Evolutionary conservation across 2,113 vertebrate species (phyloP).

Genomic region (Plecturocebus donacophilus): DNA sequence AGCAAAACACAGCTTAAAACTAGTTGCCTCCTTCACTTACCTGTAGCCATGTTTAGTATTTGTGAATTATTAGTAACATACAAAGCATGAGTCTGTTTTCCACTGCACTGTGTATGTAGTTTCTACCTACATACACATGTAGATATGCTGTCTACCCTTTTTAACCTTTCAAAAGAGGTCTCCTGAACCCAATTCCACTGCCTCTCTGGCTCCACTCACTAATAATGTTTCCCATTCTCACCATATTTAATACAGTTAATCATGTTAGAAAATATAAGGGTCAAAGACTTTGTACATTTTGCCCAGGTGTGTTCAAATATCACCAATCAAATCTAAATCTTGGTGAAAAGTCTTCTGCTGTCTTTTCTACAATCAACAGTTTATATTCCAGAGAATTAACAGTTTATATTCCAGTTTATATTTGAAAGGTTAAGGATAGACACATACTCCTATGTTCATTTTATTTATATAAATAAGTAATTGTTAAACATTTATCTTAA

Average conservation of each 20-base stretch:
- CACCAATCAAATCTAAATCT: background rate
- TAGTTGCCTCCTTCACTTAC: background rate
- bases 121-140: background rate
- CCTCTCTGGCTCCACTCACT: background rate
- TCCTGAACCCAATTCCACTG: background rate
- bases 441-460: background rate
- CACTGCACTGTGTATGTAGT: background rate
- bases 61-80: background rate
- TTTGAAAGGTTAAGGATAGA: too few species aligned
- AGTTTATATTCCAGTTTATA: too few species aligned
- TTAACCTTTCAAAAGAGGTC: background rate
- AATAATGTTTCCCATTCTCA: background rate
- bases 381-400: constrained; percentile 86
- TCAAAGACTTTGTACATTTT: background rate
- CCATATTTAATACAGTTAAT: background rate
- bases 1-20: background rate
- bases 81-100: background rate
- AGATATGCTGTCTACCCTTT: background rate
- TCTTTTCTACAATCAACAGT: constrained; percentile 89
- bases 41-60: background rate
- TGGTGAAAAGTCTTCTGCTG: background rate
- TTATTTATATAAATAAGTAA: background rate
- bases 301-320: background rate
- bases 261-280: background rate
- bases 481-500: background rate